phyloP scores from a whole-genome alignment of 2,797 vertebrate species.

The Epinephelus malabaricus region DNA sequence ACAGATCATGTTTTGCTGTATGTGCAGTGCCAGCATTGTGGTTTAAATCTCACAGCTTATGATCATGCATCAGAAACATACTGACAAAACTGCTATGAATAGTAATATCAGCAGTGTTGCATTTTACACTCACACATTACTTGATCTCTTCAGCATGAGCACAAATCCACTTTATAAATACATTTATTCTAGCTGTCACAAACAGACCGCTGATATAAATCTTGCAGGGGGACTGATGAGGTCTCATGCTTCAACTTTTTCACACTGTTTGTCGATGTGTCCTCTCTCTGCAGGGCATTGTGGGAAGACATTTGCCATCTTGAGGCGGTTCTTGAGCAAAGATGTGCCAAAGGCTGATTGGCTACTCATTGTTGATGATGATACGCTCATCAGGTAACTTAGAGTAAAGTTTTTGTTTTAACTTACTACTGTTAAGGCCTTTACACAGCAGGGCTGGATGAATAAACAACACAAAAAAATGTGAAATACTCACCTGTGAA shows the following conservation, averaged over 20 bases:
- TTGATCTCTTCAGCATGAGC: background rate
- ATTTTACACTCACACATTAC: background rate
- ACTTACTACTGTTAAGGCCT: too few species aligned
- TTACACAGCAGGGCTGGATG: too few species aligned
- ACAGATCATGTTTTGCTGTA: background rate
- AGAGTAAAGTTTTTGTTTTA: background rate
- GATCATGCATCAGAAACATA: background rate
- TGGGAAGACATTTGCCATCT: constrained; percentile 94
- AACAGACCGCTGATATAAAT: background rate
- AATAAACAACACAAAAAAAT: too few species aligned
- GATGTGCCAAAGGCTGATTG: constrained; percentile 82
- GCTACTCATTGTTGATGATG: constrained; percentile 94
- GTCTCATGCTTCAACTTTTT: background rate
- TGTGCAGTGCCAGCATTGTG: background rate
- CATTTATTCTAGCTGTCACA: background rate
- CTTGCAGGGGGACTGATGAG: background rate
- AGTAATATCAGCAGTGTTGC: background rate
- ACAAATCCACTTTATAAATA: background rate
- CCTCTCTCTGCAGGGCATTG: constrained; percentile 88
- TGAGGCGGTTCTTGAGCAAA: constrained; percentile 89
- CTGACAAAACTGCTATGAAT: background rate
- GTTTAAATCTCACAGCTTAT: background rate
- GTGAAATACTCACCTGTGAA: too few species aligned
- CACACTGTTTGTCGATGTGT: constrained; percentile 12
- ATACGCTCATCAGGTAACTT: constrained; percentile 93